Evolutionary conservation across 2,888 invertebrate genomes (phyloP), one percentile per base, ranked within the genome.

Genomic region (Troides oblongomaculatus): DNA sequence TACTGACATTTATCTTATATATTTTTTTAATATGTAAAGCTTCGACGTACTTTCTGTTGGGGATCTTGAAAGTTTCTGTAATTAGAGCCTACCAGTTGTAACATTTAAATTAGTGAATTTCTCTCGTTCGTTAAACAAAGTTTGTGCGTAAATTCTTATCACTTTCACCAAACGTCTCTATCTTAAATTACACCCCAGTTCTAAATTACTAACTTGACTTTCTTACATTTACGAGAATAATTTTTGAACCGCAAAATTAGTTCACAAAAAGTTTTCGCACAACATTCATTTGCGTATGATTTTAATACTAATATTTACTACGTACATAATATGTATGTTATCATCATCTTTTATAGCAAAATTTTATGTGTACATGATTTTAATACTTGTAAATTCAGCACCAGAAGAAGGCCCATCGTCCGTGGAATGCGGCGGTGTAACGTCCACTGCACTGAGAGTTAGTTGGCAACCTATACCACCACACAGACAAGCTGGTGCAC

Each of bases 361-460:
- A 39, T 17, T 12, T 50, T 18, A 17, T 50, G 18, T 50, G 1
- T 17, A 50, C 17, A n/a, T 53, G 46, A 12, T 46, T n/a, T n/a
- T 53, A 53, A 53, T 8, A n/a, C 18, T 53, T 53, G 1, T 18
- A 53, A 4, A 66, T 53, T 12, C 73, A 96, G 96, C 96, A 68
- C 97, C 97, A 2, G 96, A 96, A 86, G 95, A 96, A 74, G 94
- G 97, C 12, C 97, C 97, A 1, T 94, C 95, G 69, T 95, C 95
- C 76, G 95, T 97, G 25, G 94, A 94, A 79, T 97, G 97, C 82
- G 93, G 95, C 0, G 94, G 96, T 25, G 93, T 96, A 72, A 95
- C 96, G 50, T 95, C 97, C 30, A 96, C 96, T 77, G 96, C 96
- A 74, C 89, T 97, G 66, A 94, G 96, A 79, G 94, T 97, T 72